These are phyloP conservation scores for Nettapus auritus DNA, from an alignment of 2,113 vertebrate species.

Conservation along the genomic window DNA sequence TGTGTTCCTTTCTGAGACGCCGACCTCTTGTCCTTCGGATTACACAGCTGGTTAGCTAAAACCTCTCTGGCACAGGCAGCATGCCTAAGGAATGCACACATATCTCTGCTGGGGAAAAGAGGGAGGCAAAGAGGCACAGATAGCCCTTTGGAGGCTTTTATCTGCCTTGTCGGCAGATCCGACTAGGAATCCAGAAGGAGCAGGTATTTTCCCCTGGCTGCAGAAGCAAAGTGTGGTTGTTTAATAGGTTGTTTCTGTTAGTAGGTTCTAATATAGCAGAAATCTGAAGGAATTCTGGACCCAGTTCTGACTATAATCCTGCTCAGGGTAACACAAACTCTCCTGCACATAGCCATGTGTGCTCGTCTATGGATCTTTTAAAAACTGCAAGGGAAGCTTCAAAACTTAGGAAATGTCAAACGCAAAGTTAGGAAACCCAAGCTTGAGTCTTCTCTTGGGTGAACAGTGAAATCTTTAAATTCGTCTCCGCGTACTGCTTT, in stretches of 20 bases:
- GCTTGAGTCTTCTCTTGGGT: not conserved
- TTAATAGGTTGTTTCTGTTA: not conserved
- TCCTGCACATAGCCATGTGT: not conserved
- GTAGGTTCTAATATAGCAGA: not conserved
- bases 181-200: not conserved
- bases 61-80: not conserved
- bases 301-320: not conserved
- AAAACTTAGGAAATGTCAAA: not conserved
- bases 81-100: not conserved
- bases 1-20: not conserved
- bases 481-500: not conserved
- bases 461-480: not conserved
- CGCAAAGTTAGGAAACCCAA: not conserved
- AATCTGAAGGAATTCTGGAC: not conserved
- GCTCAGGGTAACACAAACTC: not conserved
- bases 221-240: not conserved
- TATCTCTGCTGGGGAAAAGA: not conserved
- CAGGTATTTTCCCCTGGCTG: not conserved
- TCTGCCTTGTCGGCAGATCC: constrained; percentile 11
- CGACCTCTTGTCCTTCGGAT: constrained; percentile 25
- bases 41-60: not conserved
- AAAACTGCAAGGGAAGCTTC: not conserved
- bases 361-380: not conserved
- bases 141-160: not conserved
- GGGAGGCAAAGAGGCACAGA: not conserved